Base-by-base conservation (phyloP, 1,140 invertebrate species). In the Aphelenchoides fujianensis region DNA sequence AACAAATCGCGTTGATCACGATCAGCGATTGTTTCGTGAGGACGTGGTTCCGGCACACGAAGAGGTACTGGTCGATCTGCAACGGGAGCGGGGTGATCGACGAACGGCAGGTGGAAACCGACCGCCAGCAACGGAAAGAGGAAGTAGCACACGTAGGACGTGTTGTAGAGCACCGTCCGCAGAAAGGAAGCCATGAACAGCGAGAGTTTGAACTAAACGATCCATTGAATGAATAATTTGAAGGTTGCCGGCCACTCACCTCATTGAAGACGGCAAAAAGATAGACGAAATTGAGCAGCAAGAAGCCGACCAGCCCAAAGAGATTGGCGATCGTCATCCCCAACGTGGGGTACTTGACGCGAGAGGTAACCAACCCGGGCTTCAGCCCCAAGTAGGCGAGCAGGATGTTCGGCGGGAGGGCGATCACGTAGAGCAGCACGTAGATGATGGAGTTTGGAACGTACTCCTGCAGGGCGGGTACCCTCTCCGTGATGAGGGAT, bases 21-120 rank as follows among this genome's bases (percentile, higher is more conserved):
- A 52, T 59, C 3, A 79, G 52, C 2, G 37, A 57, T 41, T 63
- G 68, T 35, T 72, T 71, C 30, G 69, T 82, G 35, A 79, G 41
- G 32, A 74, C 70, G 30, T 78, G 70, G 55, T 79, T 79, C 59
- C 80, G 78, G 55, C 78, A 79, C 34, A 79, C 78, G 53, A 54
- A 81, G 2, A 79, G 71, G 41, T 79, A 79, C 69, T 79, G 78
- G 34, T 79, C 78, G n/a, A 79, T 78, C n/a, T n/a, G n/a, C n/a
- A n/a, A n/a, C n/a, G n/a, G n/a, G n/a, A n/a, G n/a, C n/a, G n/a
- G n/a, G n/a, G n/a, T n/a, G n/a, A n/a, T n/a, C n/a, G n/a, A n/a
- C n/a, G n/a, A n/a, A n/a, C n/a, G n/a, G n/a, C n/a, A n/a, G n/a
- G n/a, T n/a, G n/a, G n/a, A n/a, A n/a, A n/a, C n/a, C n/a, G n/a